A percentile compares a stretch with the other conserved stretches of the same genome.
Evolutionary conservation across 1,140 invertebrate species (phyloP).

Genomic region (Meloidogyne hapla): DNA sequence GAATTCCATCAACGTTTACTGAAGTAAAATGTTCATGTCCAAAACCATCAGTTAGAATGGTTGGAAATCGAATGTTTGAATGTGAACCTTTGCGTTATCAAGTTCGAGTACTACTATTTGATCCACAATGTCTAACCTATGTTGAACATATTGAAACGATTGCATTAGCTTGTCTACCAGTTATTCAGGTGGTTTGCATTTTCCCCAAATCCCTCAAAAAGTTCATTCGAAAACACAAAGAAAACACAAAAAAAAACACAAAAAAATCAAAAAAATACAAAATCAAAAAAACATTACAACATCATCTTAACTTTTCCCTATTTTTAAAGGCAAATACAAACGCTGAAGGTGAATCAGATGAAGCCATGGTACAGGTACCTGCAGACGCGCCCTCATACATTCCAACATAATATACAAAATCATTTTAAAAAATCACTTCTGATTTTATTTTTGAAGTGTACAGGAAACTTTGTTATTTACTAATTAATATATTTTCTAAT

Average conservation of each 20-base stretch:
- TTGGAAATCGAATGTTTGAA: slow-evolving; percentile 62
- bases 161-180: slow-evolving; percentile 59
- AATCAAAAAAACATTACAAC: too few species aligned
- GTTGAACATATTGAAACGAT: slow-evolving; percentile 60
- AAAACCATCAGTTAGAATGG: slow-evolving; percentile 54
- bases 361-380: slow-evolving; percentile 54
- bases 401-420: slow-evolving; percentile 42
- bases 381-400: slow-evolving; percentile 52
- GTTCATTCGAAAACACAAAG: too few species aligned
- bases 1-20: slow-evolving; percentile 62
- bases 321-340: slow-evolving; percentile 61
- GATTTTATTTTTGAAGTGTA: too few species aligned
- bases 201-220: too few species aligned
- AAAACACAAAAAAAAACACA: background rate
- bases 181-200: slow-evolving; percentile 57
- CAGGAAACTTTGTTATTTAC: too few species aligned
- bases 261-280: background rate
- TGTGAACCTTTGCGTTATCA: slow-evolving; percentile 63
- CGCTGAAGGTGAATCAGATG: slow-evolving; percentile 56
- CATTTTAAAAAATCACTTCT: too few species aligned
- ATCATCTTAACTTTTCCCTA: background rate
- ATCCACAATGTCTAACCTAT: slow-evolving; percentile 57
- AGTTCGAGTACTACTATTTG: slow-evolving; percentile 62
- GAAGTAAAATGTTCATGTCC: slow-evolving; percentile 64
- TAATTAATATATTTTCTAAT: too few species aligned